Percentiles rank a stretch among this genome's conserved stretches.
Evolutionary conservation across 2,113 vertebrate species (phyloP).

Genomic region (Plestiodon gilberti): DNA sequence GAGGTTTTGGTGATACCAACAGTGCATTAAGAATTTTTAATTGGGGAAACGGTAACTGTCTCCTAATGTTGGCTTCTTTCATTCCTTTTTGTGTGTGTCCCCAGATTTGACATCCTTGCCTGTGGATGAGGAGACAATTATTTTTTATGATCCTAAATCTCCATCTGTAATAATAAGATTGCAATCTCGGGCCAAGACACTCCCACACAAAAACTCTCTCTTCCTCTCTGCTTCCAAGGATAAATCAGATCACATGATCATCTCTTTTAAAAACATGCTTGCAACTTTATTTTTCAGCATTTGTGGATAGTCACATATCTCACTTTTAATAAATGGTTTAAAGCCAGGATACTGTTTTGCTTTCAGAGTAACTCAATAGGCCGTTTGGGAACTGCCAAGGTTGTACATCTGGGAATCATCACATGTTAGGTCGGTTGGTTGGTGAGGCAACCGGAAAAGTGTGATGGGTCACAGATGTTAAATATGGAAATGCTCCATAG

Average conservation of each 20-base stretch:
- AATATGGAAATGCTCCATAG: constrained; percentile 62
- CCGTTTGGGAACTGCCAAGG: constrained; percentile 56
- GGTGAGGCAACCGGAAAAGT: constrained; percentile 73
- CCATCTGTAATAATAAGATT: not conserved
- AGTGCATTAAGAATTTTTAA: not conserved
- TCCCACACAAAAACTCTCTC: too few relatives aligned
- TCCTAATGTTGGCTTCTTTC: not conserved
- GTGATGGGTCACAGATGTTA: constrained; percentile 74
- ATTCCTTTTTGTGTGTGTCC: not conserved
- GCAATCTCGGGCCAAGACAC: not conserved
- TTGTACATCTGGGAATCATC: constrained; percentile 75
- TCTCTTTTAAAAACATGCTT: not conserved
- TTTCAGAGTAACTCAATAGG: constrained; percentile 61
- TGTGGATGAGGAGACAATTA: not conserved
- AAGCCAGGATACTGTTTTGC: constrained; percentile 50
- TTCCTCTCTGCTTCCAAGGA: not conserved
- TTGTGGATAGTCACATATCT: constrained; percentile 45
- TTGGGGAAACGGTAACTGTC: not conserved
- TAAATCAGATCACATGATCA: constrained; percentile 18
- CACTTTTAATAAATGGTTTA: constrained; percentile 37
- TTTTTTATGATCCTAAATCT: not conserved
- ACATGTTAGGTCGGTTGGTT: constrained; percentile 59
- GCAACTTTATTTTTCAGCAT: not conserved
- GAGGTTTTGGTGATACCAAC: not conserved
- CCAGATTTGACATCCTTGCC: constrained; percentile 15